Evolutionary conservation across 2,888 invertebrate genomes (phyloP), one percentile per base, ranked within the genome.

Genomic region (Sylvicola cinctus): DNA sequence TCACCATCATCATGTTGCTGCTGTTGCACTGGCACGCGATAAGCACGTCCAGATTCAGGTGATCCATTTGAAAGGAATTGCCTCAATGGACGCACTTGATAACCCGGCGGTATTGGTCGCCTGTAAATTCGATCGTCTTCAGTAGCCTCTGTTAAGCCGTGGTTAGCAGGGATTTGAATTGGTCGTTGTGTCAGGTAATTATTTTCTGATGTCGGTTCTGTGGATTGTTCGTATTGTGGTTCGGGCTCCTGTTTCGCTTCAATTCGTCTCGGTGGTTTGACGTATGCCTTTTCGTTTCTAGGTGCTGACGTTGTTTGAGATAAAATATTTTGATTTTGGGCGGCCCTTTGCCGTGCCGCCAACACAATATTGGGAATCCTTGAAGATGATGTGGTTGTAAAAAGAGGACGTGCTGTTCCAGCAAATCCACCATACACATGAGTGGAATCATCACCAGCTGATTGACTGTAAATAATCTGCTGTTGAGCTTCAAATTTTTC

Each of bases 381-480:
- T 1, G 73, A 63, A 12, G 58, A 55, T 6, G 62, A 64, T 0
- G 70, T 69, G 0, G 74, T 75, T 0, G 74, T 74, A 43, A 75
- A 75, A 12, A 76, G 50, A 1, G 74, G 75, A 23, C 75, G 58
- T 36, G 66, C 68, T 13, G 68, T 68, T 0, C 71, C 70, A 11
- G 70, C 52, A 16, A 73, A 68, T 25, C 68, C 66, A 23, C 73
- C 74, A 41, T 75, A 77, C 2, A 76, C 70, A 44, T 75, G 75
- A 2, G 70, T 64, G 3, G 69, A 64, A 46, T 77, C 77, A 42
- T 71, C 71, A 10, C 68, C 70, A 14, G 62, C 56, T 7, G 66
- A 66, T 46, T 74, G 73, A 42, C 65, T 66, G 8, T 68, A 44
- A 12, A 42, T 29, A 8, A 70, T 61, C 39, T 66, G 69, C 34